Evolutionary conservation across 2,797 vertebrate genomes (phyloP).

Genomic region (Lepus oiostolus): DNA sequence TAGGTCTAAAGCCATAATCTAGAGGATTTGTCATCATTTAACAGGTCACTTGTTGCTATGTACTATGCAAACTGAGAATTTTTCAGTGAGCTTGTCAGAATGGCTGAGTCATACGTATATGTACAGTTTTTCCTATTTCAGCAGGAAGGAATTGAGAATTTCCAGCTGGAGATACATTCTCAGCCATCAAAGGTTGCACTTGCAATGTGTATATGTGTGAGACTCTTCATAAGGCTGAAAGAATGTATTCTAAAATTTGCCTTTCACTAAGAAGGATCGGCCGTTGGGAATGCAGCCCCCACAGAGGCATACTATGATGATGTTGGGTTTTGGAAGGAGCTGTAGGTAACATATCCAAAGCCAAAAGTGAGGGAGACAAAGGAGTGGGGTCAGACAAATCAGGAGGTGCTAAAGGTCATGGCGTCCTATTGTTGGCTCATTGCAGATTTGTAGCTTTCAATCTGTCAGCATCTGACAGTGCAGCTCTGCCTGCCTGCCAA

Average conservation of each 20-base stretch:
- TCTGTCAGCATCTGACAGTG: constrained; percentile 61
- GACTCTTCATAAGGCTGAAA: not conserved
- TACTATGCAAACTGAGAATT: constrained; percentile 73
- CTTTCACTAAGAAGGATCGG: not conserved
- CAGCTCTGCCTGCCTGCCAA: constrained; percentile 51
- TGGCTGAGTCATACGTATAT: not conserved
- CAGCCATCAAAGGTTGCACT: constrained; percentile 54
- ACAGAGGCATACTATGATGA: not conserved
- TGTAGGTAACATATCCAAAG: constrained; percentile 64
- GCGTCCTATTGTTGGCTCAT: constrained; percentile 58
- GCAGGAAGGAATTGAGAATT: not conserved
- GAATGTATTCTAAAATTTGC: constrained; percentile 47
- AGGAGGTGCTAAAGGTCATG: constrained; percentile 65
- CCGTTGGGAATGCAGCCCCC: constrained; percentile 58
- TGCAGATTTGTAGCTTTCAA: constrained; percentile 66
- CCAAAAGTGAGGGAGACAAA: constrained; percentile 74
- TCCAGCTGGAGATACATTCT: not conserved
- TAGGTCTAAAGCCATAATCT: constrained; percentile 91
- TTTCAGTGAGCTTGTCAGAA: constrained; percentile 54
- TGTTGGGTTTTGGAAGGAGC: constrained; percentile 50
- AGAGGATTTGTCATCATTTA: constrained; percentile 89
- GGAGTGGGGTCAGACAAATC: constrained; percentile 40
- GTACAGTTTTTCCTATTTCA: constrained; percentile 31
- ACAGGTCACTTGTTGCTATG: constrained; percentile 88
- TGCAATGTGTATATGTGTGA: not conserved